Evolutionary conservation across 2,113 vertebrate species (phyloP), one percentile per base, ranked within the genome.

Genomic region (Tringa solitaria): DNA sequence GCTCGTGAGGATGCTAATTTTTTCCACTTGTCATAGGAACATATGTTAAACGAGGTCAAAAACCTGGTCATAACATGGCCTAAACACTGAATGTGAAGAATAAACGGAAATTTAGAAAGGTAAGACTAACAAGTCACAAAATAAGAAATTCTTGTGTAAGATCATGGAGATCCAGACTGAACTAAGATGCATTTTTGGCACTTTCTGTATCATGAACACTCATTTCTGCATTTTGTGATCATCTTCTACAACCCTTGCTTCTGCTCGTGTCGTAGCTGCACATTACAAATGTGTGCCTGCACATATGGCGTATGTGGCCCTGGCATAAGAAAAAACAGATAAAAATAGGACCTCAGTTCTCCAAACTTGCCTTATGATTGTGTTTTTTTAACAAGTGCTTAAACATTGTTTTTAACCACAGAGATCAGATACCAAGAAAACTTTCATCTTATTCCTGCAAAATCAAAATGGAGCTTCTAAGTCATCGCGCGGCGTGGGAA

Each of bases 321-420:
- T n/a, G 32, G 28, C 28, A 18, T 21, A 61, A 76, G 67, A 53
- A 89, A 84, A 89, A 67, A 10, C 75, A 92, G 45, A 73, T 63
- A 93, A 93, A 96, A 95, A 93, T 53, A 96, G 67, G 87, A 68
- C 37, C 19, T 91, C 39, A 21, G 30, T 87, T 93, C 87, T 94
- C 91, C 95, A 95, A 76, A 75, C 50, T 61, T 80, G 57, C n/a
- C 43, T 79, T 74, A 53, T 28, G 50, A 79, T 72, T 89, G 51
- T 68, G 33, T 57, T 70, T 48, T 89, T 90, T 15, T 17, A 84
- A 93, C 63, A 50, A 70, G 45, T 0, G 13, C 83, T 96, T 89
- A 83, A 67, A 95, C 50, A 70, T 83, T 96, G 96, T 96, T 97
- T 96, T 97, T 96, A 96, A 96, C 96, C 96, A 95, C 96, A 95